phyloP scores from a whole-genome alignment of 2,888 invertebrate species.

The Ectemnius lituratus region DNA sequence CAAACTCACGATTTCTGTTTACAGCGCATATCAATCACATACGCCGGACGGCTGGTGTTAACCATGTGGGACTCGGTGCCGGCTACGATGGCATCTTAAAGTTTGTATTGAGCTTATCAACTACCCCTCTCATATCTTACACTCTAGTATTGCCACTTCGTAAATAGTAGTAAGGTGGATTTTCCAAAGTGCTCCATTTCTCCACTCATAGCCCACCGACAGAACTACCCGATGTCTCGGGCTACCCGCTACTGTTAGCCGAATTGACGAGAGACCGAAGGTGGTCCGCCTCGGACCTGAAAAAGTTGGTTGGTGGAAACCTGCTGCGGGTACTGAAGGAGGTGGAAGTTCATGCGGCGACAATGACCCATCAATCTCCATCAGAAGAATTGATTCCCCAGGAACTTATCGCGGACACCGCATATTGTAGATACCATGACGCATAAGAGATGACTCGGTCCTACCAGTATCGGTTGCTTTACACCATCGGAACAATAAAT shows the following conservation, averaged over 20 bases:
- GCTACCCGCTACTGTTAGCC: constrained; percentile 82
- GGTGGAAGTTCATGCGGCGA: constrained; percentile 76
- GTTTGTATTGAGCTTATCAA: constrained; percentile 62
- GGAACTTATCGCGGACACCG: constrained; percentile 79
- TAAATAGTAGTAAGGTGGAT: too few relatives aligned
- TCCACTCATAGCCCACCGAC: constrained; percentile 76
- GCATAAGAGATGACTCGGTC: constrained; percentile 43
- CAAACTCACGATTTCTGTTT: constrained; percentile 36
- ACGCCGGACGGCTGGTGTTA: constrained; percentile 82
- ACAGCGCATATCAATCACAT: constrained; percentile 83
- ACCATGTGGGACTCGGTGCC: constrained; percentile 83
- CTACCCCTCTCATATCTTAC: too few relatives aligned
- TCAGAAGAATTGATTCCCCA: constrained; percentile 80
- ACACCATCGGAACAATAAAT: constrained; percentile 1
- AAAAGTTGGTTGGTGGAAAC: constrained; percentile 82
- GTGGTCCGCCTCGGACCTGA: constrained; percentile 81
- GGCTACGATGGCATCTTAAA: constrained; percentile 81
- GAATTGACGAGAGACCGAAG: constrained; percentile 81
- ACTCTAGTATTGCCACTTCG: too few relatives aligned
- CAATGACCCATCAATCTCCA: constrained; percentile 76
- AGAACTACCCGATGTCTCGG: constrained; percentile 80
- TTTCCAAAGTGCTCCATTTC: too few relatives aligned
- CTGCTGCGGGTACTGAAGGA: constrained; percentile 80
- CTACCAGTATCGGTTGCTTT: background rate
- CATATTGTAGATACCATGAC: constrained; percentile 80